Evolutionary conservation across 2,888 invertebrate species (phyloP).

Genomic region (Eupithecia exiguata): DNA sequence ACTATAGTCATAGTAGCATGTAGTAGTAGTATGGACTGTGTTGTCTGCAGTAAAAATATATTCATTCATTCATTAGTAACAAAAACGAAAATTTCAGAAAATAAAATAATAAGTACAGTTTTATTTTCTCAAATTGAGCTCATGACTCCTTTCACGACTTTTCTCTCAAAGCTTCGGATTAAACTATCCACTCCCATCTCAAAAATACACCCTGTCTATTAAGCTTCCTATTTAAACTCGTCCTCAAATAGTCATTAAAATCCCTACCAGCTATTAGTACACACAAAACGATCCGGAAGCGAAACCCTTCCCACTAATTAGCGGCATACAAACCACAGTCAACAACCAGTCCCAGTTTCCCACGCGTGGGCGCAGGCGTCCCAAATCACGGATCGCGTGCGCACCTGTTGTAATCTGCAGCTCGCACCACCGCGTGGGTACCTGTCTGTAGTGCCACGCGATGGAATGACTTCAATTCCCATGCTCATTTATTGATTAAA

Average conservation of each 20-base stretch:
- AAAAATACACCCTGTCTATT: too few relatives aligned
- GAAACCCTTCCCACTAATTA: constrained; percentile 25
- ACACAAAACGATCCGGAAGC: background rate
- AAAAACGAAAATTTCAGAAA: too few relatives aligned
- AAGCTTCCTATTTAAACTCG: background rate
- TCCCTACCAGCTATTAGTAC: background rate
- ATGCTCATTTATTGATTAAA: background rate
- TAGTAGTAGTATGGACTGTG: too few relatives aligned
- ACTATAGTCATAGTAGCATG: too few relatives aligned
- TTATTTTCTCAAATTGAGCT: too few relatives aligned
- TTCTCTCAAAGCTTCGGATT: too few relatives aligned
- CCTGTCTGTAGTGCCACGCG: constrained; percentile 30
- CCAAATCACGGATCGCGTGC: constrained; percentile 36
- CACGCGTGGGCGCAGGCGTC: constrained; percentile 39
- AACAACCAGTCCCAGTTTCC: constrained; percentile 33
- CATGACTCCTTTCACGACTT: too few relatives aligned
- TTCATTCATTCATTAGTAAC: too few relatives aligned
- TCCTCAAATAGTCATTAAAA: background rate
- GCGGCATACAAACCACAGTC: background rate
- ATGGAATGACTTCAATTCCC: constrained; percentile 21
- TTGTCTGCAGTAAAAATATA: too few relatives aligned
- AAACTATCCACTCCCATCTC: too few relatives aligned
- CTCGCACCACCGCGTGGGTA: constrained; percentile 7
- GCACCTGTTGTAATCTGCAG: constrained; percentile 40
- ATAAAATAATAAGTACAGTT: too few relatives aligned